Percentiles rank a stretch among this genome's conserved stretches.
Conservation (phyloP, 1,140 invertebrate species). For the Cydia strobilella region DNA sequence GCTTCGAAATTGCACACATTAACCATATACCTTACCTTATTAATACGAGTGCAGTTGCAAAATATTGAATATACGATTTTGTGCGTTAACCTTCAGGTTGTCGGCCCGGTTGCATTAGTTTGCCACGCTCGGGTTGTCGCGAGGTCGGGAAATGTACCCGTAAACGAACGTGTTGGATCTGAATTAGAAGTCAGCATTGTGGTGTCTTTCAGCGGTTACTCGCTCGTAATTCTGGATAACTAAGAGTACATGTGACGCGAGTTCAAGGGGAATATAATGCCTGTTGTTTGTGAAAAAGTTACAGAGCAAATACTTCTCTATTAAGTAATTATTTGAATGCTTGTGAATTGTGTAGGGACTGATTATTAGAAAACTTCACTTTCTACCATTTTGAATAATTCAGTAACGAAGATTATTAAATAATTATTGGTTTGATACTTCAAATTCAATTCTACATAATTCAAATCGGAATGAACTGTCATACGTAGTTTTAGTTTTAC, state of each 20-base stretch:
- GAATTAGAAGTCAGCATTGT: not conserved
- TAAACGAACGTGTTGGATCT: not conserved
- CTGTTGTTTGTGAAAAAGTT: not conserved
- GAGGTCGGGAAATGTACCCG: constrained; percentile 55
- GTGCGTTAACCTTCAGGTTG: constrained; percentile 68
- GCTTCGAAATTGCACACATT: constrained; percentile 63
- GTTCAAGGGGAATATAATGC: not conserved
- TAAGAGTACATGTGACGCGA: not conserved
- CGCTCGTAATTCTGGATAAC: not conserved
- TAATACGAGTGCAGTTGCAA: constrained; percentile 73
- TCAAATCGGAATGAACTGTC: too few relatives aligned
- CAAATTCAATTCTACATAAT: too few relatives aligned
- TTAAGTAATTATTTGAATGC: not conserved
- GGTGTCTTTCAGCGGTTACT: not conserved
- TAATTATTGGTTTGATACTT: too few relatives aligned
- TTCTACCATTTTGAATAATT: too few relatives aligned
- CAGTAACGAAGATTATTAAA: too few relatives aligned
- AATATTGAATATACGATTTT: constrained; percentile 69
- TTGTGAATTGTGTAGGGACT: not conserved
- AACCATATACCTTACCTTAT: constrained; percentile 57
- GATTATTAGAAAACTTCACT: too few relatives aligned
- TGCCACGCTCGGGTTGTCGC: constrained; percentile 65
- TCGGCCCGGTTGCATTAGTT: constrained; percentile 71
- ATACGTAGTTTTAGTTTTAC: too few relatives aligned
- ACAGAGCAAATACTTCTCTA: not conserved